Conservation (phyloP, 2,888 invertebrate genomes). For the Exephanes ischioxanthus region DNA sequence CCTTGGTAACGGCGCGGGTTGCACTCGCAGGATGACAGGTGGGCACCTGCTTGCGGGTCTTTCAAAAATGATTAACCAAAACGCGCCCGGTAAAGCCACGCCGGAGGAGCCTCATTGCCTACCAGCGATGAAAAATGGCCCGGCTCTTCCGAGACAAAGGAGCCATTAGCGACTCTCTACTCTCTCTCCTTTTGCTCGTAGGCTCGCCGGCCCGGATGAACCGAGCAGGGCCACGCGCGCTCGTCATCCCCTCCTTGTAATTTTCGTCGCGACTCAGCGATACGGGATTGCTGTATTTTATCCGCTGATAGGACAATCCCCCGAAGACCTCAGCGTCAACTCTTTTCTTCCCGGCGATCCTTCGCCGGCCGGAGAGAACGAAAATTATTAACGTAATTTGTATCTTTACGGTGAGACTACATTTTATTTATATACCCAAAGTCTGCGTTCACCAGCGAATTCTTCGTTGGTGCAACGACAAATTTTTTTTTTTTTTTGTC, state of each 20-base stretch:
- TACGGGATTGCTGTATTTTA: conserved; percentile 40
- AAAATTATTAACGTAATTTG: neutral
- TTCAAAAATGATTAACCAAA: conserved; percentile 82
- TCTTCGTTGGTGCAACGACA: no score
- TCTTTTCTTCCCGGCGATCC: neutral
- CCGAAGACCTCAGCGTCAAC: conserved; percentile 12
- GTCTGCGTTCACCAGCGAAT: no score
- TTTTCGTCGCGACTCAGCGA: conserved; percentile 47
- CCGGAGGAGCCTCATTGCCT: conserved; percentile 51
- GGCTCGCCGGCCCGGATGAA: conserved; percentile 53
- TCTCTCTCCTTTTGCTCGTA: conserved; percentile 64
- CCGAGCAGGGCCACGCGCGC: conserved; percentile 48
- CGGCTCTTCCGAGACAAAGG: conserved; percentile 72
- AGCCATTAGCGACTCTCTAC: conserved; percentile 73
- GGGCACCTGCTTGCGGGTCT: conserved; percentile 78
- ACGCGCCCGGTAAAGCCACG: conserved; percentile 67
- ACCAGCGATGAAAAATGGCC: conserved; percentile 80
- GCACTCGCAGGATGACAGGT: conserved; percentile 62
- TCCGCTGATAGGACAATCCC: conserved; percentile 7
- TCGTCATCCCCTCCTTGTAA: conserved; percentile 31
- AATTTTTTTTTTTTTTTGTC: no score
- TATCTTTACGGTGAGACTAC: neutral
- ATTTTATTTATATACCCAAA: no score
- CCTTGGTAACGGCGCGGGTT: conserved; percentile 37
- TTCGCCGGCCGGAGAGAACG: neutral